Percentiles rank a stretch among this genome's conserved stretches.
phyloP scores from a whole-genome alignment of 2,113 vertebrate genomes.

The Oreochromis spilurus region DNA sequence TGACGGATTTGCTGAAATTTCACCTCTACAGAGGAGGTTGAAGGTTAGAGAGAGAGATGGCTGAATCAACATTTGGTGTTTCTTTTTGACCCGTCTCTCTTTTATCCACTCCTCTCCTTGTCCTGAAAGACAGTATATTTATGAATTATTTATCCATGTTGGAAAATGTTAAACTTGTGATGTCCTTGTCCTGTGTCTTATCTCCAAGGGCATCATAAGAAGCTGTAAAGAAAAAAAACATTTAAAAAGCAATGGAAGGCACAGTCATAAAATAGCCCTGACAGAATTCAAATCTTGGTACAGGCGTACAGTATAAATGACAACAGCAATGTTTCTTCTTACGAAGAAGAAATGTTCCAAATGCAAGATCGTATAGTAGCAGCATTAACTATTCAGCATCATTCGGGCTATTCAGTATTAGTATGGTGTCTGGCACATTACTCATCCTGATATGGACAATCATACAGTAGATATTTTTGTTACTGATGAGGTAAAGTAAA shows the following conservation, averaged over 20 bases:
- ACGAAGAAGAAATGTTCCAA: background rate
- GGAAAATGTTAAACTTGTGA: slow-evolving; percentile 71
- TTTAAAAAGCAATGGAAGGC: slow-evolving; percentile 23
- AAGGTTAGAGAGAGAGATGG: slow-evolving; percentile 53
- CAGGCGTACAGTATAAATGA: background rate
- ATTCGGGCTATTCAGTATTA: background rate
- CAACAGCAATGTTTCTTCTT: slow-evolving; percentile 22
- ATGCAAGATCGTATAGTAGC: background rate
- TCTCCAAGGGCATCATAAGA: slow-evolving; percentile 69
- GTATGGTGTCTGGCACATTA: background rate
- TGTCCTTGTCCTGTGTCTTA: slow-evolving; percentile 74
- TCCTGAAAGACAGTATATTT: slow-evolving; percentile 66
- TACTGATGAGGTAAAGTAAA: background rate
- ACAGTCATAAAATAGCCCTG: slow-evolving; percentile 24
- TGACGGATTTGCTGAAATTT: slow-evolving; percentile 62
- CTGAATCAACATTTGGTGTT: slow-evolving; percentile 68
- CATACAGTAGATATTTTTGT: background rate
- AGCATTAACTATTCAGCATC: background rate
- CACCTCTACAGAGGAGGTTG: slow-evolving; percentile 39
- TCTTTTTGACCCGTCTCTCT: slow-evolving; percentile 58
- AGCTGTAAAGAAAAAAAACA: slow-evolving; percentile 28
- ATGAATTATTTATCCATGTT: slow-evolving; percentile 78
- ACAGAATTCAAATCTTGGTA: slow-evolving; percentile 52
- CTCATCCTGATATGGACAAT: background rate
- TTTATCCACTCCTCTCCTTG: slow-evolving; percentile 46